Conservation (phyloP, 2,113 vertebrate species). For the Myotis yumanensis region DNA sequence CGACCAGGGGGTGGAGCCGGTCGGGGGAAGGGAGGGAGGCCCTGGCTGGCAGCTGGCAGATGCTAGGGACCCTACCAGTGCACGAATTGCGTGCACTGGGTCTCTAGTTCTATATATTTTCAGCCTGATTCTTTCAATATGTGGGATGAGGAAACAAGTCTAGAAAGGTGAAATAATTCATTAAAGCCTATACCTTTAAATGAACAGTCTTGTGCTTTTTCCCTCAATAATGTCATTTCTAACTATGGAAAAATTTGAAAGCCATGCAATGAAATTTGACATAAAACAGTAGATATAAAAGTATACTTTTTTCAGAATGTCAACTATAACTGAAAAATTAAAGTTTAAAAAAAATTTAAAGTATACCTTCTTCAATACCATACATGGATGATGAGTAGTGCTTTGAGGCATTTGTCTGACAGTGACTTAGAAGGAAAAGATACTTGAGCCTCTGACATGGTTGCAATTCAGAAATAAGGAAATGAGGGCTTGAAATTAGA, state of each 20-base stretch:
- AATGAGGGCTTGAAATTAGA: neutral
- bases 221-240: neutral
- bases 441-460: neutral
- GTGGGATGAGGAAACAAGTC: neutral
- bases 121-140: neutral
- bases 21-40: no score
- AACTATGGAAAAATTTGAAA: neutral
- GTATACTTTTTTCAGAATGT: neutral
- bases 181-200: neutral
- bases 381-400: neutral
- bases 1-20: no score
- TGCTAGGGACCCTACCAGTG: no score
- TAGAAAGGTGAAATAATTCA: neutral
- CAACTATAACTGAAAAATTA: neutral
- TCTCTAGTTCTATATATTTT: neutral
- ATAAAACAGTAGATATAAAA: neutral
- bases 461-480: neutral
- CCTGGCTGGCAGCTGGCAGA: no score
- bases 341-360: neutral
- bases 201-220: neutral
- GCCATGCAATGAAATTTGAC: neutral
- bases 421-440: neutral
- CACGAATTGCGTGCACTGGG: no score
- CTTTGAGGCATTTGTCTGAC: neutral
- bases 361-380: neutral